Evolutionary conservation across 1,140 invertebrate genomes (phyloP), one percentile per base, ranked within the genome.

Genomic region (Frieseomelitta varia): DNA sequence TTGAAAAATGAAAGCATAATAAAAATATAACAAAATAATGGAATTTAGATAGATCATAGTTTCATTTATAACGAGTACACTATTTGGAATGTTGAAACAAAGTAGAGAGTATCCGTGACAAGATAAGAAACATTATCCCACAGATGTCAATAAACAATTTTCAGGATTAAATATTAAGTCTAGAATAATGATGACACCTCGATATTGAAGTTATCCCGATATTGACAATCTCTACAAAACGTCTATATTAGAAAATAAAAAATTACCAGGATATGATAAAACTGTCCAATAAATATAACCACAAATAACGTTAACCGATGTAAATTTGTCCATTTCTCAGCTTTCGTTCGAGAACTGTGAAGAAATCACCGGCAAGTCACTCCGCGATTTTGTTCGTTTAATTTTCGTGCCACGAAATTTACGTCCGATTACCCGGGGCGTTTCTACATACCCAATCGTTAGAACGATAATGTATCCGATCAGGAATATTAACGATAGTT

Each of bases 401-500:
- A 47, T 88, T 87, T 86, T 81, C 79, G 78, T 67, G 53, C 21
- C 69, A 63, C 34, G 69, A 72, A 80, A 87, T 85, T 86, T 88
- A 85, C 85, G 75, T 34, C 21, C 79, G 83, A 72, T 86, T 87
- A 86, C 75, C 68, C 27, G 68, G 56, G 84, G 85, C 79, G 83
- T 78, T n/a, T 89, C 71, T 80, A 87, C 85, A 87, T 91, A 88
- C 83, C 90, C 74, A 87, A 90, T 89, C 87, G 85, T 86, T 89
- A 83, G 87, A 63, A 81, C 86, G 89, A 90, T 92, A 90, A 91
- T 90, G 76, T 88, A 88, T 90, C 88, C 88, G 89, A 90, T 90
- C 86, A 84, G 75, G 86, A 79, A 81, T 83, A 90, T 91, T 91
- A 91, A 91, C 77, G 86, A 91, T 90, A 88, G 81, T 91, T 91